These are phyloP conservation scores for Fulica atra DNA, from an alignment of 2,113 vertebrate genomes.

Conservation along the genomic window DNA sequence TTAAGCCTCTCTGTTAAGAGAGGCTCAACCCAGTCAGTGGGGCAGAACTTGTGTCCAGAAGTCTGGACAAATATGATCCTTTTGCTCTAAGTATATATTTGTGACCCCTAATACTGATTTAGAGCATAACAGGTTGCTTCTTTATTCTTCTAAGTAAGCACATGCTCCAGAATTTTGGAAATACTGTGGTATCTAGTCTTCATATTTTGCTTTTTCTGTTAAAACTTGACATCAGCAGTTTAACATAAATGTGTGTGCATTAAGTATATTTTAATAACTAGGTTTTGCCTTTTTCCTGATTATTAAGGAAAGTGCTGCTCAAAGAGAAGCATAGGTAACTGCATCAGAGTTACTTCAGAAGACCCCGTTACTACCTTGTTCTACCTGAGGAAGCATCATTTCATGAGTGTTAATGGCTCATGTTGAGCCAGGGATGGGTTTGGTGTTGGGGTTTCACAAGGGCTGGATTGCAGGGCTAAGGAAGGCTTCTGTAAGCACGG, in stretches of 20 bases:
- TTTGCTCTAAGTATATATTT: neutral
- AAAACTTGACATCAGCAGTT: neutral
- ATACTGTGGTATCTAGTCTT: neutral
- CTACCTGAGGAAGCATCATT: neutral
- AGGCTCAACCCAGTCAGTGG: neutral
- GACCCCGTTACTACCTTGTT: neutral
- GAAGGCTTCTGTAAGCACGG: neutral
- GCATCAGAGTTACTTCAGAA: neutral
- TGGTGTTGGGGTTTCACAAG: neutral
- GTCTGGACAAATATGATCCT: neutral
- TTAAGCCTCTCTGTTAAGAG: neutral
- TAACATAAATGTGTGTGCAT: neutral
- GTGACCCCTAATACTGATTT: neutral
- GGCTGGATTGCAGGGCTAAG: neutral
- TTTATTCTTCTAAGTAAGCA: neutral
- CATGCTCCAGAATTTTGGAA: neutral
- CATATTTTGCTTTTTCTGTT: neutral
- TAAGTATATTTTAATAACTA: neutral
- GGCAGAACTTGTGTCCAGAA: neutral
- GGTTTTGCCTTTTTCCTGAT: neutral
- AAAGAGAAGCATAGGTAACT: neutral
- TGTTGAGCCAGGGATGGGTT: neutral
- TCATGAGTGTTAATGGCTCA: neutral
- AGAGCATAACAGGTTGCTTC: neutral
- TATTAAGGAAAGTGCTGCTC: neutral